Evolutionary conservation across 2,888 invertebrate genomes (phyloP), one percentile per base, ranked within the genome.

Genomic region (Neoaliturus tenellus): DNA sequence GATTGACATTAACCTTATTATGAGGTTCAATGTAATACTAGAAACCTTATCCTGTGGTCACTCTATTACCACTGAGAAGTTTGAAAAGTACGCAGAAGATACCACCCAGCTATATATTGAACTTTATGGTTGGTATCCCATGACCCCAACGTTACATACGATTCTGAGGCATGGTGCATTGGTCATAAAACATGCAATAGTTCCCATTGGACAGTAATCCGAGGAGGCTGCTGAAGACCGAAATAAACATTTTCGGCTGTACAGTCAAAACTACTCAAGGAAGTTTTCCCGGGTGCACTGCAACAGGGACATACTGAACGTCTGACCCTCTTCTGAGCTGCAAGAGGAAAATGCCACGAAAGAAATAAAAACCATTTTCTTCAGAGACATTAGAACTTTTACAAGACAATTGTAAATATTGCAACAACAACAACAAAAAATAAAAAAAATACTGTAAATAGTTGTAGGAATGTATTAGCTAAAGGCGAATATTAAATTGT

Each of bases 111-210:
- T 86, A 12, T 89, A 89, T 85, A 87, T 89, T 6, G 12, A 86
- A 12, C 81, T 89, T 48, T 90, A 90, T 87, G 41, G 23, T n/a
- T 89, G 89, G 88, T 83, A 86, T 85, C 85, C 87, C 20, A 89
- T 89, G 89, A 87, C 88, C 51, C 88, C 89, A 23, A 87, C 88
- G n/a, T 78, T 89, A 83, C 89, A 89, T 75, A 88, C 88, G 85
- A 83, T 88, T n/a, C 78, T 88, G 71, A 84, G n/a, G 8, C 89
- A 90, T 86, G 88, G 89, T 1, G 62, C 88, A n/a, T 41, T 55
- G 51, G 83, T 89, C 4, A 87, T 89, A 23, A 44, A 88, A 78
- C 82, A 88, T 81, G 86, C 87, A 28, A 48, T 89, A 39, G 67
- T 89, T 35, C 88, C 88, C n/a, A 88, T 89, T 14, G 88, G 88